Conservation (phyloP, 2,797 vertebrate genomes). For the Caiman crocodilus region DNA sequence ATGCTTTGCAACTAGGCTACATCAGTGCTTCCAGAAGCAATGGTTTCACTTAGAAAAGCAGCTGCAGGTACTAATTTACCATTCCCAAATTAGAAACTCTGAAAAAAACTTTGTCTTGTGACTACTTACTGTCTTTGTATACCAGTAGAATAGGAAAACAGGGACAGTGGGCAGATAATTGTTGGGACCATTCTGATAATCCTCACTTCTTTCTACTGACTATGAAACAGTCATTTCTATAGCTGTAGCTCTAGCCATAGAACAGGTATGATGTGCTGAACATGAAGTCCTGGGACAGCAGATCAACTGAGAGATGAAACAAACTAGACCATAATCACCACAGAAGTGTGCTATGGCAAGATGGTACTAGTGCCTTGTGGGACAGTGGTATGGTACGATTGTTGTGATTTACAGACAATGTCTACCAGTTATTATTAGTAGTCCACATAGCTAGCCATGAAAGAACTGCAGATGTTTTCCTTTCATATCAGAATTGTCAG, state of each 20-base stretch:
- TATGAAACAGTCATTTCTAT: not conserved
- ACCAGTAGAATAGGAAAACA: not conserved
- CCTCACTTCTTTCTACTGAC: not conserved
- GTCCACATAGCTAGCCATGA: not conserved
- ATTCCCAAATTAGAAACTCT: not conserved
- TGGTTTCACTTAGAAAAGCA: not conserved
- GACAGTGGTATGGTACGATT: too few species aligned
- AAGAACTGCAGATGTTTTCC: not conserved
- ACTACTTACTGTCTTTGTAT: not conserved
- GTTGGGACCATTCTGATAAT: not conserved
- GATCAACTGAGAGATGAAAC: not conserved
- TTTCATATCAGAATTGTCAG: not conserved
- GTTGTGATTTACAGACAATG: too few species aligned
- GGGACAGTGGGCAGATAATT: not conserved
- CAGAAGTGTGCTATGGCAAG: too few species aligned
- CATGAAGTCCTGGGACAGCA: not conserved
- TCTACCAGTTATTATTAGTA: not conserved
- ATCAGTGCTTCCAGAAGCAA: constrained; percentile 30
- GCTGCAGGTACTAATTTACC: not conserved
- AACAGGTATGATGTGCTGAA: not conserved
- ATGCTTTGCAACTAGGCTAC: not conserved
- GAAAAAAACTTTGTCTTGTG: not conserved
- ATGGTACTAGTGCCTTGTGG: too few species aligned
- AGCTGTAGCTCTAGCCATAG: not conserved
- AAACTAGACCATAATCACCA: not conserved